These are phyloP conservation scores for Onychostruthus taczanowskii DNA, from an alignment of 2,113 vertebrate species.

Conservation along the genomic window DNA sequence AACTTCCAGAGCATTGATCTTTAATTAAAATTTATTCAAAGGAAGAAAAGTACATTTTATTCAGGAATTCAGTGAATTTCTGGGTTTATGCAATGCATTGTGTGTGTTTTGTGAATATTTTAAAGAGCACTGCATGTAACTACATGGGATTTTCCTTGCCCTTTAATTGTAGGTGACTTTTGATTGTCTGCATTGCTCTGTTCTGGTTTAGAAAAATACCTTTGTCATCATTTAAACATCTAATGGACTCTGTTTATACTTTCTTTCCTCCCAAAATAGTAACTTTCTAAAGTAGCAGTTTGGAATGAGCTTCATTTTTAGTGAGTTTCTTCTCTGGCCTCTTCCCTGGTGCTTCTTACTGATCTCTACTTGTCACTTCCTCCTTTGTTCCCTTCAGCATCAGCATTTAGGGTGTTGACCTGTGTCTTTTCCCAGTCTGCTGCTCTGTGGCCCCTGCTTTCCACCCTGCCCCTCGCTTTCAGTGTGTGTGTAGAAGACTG, in stretches of 20 bases:
- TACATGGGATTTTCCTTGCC: not conserved
- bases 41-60: not conserved
- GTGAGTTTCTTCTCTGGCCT: not conserved
- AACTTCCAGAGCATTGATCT: not conserved
- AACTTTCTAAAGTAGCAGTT: not conserved
- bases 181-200: not conserved
- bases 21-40: not conserved
- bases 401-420: not conserved
- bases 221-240: not conserved
- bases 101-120: not conserved
- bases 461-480: not conserved
- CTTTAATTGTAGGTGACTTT: not conserved
- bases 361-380: not conserved
- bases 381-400: not conserved
- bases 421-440: not conserved
- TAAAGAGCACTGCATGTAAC: not conserved
- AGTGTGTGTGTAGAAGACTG: not conserved
- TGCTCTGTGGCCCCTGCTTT: not conserved
- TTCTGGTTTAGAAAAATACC: not conserved
- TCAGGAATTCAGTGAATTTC: not conserved
- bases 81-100: not conserved
- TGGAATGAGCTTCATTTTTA: not conserved
- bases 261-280: not conserved
- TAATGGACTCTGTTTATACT: not conserved
- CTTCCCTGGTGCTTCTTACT: not conserved